A percentile compares a stretch with the other conserved stretches of the same genome.
Conservation (phyloP, 2,797 vertebrate species). For the Dromococcyx pavoninus region DNA sequence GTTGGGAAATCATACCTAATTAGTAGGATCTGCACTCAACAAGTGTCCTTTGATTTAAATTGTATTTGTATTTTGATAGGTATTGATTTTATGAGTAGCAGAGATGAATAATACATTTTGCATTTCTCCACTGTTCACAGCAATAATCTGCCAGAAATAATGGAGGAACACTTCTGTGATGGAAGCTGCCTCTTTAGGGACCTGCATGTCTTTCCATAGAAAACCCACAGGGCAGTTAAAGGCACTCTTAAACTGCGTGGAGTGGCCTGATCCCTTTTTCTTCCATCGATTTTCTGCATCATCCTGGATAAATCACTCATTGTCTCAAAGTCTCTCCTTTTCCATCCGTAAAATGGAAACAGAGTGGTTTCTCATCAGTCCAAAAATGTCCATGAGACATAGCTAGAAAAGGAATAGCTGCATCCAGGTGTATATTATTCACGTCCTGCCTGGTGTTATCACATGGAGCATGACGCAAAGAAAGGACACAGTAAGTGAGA, state of each 20-base stretch:
- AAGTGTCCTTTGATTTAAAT: slow-evolving; percentile 69
- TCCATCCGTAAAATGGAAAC: neutral
- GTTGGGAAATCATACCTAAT: slow-evolving; percentile 66
- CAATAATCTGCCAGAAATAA: slow-evolving; percentile 44
- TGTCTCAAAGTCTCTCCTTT: neutral
- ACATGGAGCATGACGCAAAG: rapidly evolving
- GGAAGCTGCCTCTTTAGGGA: slow-evolving; percentile 8
- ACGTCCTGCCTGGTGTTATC: neutral
- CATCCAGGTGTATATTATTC: neutral
- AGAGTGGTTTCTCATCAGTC: neutral
- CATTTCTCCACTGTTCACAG: slow-evolving; percentile 25
- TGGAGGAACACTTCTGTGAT: neutral
- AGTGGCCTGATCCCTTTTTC: neutral
- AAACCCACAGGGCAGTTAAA: slow-evolving; percentile 8
- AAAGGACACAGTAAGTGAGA: neutral
- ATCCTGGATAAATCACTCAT: neutral
- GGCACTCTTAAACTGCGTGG: neutral
- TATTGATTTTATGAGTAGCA: slow-evolving; percentile 64
- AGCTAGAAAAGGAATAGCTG: neutral
- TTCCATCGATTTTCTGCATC: slow-evolving; percentile 11
- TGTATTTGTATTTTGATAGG: slow-evolving; percentile 68
- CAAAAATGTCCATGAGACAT: rapidly evolving
- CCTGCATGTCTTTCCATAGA: neutral
- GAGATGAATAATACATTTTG: slow-evolving; percentile 65
- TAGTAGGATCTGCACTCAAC: slow-evolving; percentile 62